A percentile compares a stretch with the other conserved stretches of the same genome.
These are phyloP conservation scores for Capreolus pygargus DNA, from an alignment of 2,113 vertebrate genomes.

Conservation along the genomic window DNA sequence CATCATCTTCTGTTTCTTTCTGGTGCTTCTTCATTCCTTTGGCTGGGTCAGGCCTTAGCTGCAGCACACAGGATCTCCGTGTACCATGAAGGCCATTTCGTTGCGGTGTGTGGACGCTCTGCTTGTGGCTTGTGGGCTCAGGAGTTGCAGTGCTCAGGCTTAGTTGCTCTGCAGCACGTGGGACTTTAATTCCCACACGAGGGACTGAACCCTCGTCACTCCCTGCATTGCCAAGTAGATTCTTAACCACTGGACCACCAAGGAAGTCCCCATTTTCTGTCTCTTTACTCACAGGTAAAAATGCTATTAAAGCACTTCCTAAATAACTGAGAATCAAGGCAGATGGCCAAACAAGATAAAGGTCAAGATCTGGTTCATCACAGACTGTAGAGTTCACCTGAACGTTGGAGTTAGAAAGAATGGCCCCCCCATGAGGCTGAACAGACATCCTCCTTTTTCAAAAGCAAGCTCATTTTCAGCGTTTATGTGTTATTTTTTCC, in stretches of 20 bases:
- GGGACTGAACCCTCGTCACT: not conserved
- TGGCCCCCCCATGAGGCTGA: not conserved
- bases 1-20: not conserved
- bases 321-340: not conserved
- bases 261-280: not conserved
- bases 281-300: constrained; percentile 7
- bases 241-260: not conserved
- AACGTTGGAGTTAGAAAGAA: not conserved
- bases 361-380: not conserved
- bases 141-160: not conserved
- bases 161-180: not conserved
- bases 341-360: not conserved
- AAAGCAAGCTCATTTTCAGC: not conserved
- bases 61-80: not conserved
- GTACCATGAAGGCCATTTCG: rapidly evolving
- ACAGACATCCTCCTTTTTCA: not conserved
- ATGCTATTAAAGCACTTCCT: not conserved
- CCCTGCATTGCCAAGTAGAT: not conserved
- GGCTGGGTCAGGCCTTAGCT: not conserved
- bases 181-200: not conserved
- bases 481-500: not conserved
- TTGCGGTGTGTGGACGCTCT: rapidly evolving
- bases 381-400: not conserved
- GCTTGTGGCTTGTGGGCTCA: not conserved
- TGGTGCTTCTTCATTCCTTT: not conserved